Base-by-base conservation (phyloP, 2,797 vertebrate species). In the Pampus argenteus region DNA sequence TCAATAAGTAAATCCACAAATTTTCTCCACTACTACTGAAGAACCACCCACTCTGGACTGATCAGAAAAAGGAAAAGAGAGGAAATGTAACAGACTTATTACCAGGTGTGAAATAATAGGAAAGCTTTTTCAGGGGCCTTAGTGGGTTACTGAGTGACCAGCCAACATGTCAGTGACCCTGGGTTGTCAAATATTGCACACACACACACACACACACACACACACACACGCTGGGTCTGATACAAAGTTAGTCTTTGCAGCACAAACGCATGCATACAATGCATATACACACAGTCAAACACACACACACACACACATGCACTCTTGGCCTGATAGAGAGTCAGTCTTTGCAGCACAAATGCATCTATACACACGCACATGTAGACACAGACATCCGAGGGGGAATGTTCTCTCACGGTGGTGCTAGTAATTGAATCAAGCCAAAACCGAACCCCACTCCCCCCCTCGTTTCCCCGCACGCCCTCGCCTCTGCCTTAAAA, bases 361-460 rank as follows among this genome's bases (percentile, higher is more conserved):
- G 50, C 40, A 82, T 69, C 67, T 79, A 74, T 36, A 71, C 84
- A 67, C 40, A 82, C 65, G 70, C 81, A 74, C 79, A 64, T 67
- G 74, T 66, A 70, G 66, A 71, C 38, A 63, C 34, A 77, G 80
- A 90, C 87, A 86, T 82, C 81, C 76, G 69, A 87, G 82, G 90
- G 83, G 79, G 76, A 86, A 82, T 83, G 85, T 84, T 85, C 94
- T 92, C 93, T 94, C 66, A 29, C 93, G 78, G 89, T 89, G 92
- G 91, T 94, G 94, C 93, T 91, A 90, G 93, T 96, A 96, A 97
- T 96, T 95, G 95, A 96, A 96, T 97, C 95, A 96, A 95, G 94
- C 94, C 93, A 95, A 94, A 95, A 95, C 89, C 87, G 92, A 95
- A 88, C 54, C 78, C 78, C 66, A 28, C 76, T 69, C 62, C 62